phyloP scores from a whole-genome alignment of 2,888 invertebrate genomes.

The Ormia ochracea region DNA sequence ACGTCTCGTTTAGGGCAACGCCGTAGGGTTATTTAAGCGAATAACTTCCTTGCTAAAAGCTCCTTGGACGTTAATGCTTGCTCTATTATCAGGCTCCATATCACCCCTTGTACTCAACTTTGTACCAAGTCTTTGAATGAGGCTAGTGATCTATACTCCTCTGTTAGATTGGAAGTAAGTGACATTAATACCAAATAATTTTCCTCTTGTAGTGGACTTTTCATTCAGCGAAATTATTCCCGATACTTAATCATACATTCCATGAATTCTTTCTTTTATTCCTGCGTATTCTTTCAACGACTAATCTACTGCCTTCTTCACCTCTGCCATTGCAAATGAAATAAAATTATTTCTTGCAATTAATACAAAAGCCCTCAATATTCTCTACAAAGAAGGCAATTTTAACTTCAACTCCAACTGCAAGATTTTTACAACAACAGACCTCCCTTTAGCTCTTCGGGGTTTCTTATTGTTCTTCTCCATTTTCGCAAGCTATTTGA shows the following conservation, averaged over 20 bases:
- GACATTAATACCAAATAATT: too few species aligned
- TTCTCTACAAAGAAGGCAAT: background rate
- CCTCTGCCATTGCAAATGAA: slow-evolving; percentile 28
- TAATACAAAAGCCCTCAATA: slow-evolving; percentile 43
- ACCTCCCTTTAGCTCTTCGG: background rate
- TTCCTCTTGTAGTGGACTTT: too few species aligned
- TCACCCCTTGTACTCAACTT: too few species aligned
- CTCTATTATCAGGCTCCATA: too few species aligned
- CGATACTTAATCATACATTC: background rate
- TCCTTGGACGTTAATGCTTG: too few species aligned
- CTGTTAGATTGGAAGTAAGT: too few species aligned
- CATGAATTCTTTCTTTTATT: background rate
- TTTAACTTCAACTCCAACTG: background rate
- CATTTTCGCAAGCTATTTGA: background rate
- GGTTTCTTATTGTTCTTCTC: background rate
- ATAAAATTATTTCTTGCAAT: slow-evolving; percentile 31
- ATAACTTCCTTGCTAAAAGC: too few species aligned
- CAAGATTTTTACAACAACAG: background rate
- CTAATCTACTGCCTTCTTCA: background rate
- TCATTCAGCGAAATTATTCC: too few species aligned
- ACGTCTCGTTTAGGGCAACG: too few species aligned
- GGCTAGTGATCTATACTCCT: too few species aligned
- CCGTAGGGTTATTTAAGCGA: too few species aligned
- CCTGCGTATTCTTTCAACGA: background rate
- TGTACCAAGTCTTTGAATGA: too few species aligned